Conservation (phyloP, 2,888 invertebrate species). For the Cerastis rubricosa region DNA sequence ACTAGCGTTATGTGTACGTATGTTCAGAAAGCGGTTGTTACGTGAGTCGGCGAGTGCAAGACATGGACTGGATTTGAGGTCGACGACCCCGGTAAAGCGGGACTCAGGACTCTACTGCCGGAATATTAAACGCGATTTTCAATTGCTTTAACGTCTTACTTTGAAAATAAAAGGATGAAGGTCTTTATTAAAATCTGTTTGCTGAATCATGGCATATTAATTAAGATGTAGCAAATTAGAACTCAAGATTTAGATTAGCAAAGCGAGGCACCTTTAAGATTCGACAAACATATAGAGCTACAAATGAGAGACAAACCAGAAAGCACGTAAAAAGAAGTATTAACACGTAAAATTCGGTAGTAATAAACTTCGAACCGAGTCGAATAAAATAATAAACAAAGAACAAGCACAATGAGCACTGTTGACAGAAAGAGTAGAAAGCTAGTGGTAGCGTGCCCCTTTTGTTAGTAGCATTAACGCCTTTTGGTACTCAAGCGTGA, state of each 20-base stretch:
- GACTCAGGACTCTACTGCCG: slow-evolving; percentile 87
- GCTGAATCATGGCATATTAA: background rate
- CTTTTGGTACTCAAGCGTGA: slow-evolving; percentile 78
- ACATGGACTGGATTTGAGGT: slow-evolving; percentile 88
- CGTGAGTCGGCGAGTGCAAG: slow-evolving; percentile 87
- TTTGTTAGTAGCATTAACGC: slow-evolving; percentile 85
- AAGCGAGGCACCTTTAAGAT: background rate
- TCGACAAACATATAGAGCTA: background rate
- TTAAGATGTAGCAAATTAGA: background rate
- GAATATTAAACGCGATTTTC: slow-evolving; percentile 81
- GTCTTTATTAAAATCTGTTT: slow-evolving; percentile 12
- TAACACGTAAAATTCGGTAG: slow-evolving; percentile 33
- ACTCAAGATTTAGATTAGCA: background rate
- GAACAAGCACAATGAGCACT: slow-evolving; percentile 71
- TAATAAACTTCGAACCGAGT: slow-evolving; percentile 50
- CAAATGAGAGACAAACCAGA: slow-evolving; percentile 7
- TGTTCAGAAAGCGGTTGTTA: slow-evolving; percentile 87
- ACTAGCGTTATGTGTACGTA: slow-evolving; percentile 68
- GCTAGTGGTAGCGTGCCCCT: slow-evolving; percentile 77
- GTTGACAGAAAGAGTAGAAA: slow-evolving; percentile 81
- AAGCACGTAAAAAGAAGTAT: slow-evolving; percentile 16
- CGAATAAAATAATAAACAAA: slow-evolving; percentile 68
- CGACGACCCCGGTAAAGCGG: slow-evolving; percentile 86
- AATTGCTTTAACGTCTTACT: slow-evolving; percentile 60
- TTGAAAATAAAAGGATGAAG: slow-evolving; percentile 36